Evolutionary conservation across 2,888 invertebrate genomes (phyloP), one percentile per base, ranked within the genome.

Genomic region (Calameuta filiformis): DNA sequence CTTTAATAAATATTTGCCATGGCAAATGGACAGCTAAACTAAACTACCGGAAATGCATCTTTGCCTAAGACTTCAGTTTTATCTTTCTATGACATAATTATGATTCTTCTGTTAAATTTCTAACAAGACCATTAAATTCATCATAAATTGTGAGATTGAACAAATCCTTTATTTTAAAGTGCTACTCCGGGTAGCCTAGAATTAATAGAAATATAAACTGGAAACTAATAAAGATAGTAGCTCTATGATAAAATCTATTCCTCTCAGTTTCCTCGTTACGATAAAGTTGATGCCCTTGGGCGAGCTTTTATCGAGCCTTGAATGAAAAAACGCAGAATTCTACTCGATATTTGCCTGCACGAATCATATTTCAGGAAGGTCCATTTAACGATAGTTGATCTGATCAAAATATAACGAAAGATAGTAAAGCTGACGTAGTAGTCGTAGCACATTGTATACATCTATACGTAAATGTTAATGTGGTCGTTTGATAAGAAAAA

Each of bases 1-100:
- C 69, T 35, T n/a, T 73, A 35, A 80, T 75, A 81, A 81, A 80
- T 81, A 80, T 81, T 80, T 81, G 73, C 77, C 31, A 33, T 30
- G 30, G 37, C 78, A 79, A 80, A 79, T 71, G 76, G 75, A 73
- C 77, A 73, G 35, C 31, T 77, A 35, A 73, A 40, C 40, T 15
- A 15, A 6, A 6, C 6, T 40, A 40, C 40, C 15, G 40, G 15
- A 40, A 40, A 6, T 40, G 40, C 40, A 15, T 15, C 15, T 40
- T 40, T 31, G 33, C 68, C 73, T 73, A 73, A 35, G 33, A 12
- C 40, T n/a, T 23, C 4, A 69, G 35, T 73, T 75, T 79, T 79
- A 79, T 73, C 73, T 40, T 40, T 15, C 40, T 6, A 6, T 6
- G 40, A 15, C 6, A 40, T 40, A 40, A 40, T 40, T 40, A 40